Percentiles rank a stretch among this genome's conserved stretches.
Conservation (phyloP, 2,888 invertebrate species). For the Chelonus formosanus region DNA sequence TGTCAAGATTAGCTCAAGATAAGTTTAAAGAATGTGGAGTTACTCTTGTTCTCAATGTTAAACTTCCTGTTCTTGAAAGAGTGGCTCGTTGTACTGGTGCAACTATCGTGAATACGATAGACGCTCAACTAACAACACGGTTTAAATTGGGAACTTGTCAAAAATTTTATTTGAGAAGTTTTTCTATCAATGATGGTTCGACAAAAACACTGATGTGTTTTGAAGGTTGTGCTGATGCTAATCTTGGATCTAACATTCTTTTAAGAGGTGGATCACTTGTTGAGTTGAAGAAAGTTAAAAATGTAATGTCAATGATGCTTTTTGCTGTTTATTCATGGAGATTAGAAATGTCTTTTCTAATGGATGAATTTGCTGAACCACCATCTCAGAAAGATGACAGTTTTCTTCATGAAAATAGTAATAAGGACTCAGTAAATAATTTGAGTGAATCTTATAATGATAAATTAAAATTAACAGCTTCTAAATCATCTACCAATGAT, state of each 20-base stretch:
- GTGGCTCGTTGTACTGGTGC: constrained; percentile 83
- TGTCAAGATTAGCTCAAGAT: constrained; percentile 87
- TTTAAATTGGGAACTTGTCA: constrained; percentile 86
- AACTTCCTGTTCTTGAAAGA: constrained; percentile 81
- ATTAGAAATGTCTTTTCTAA: constrained; percentile 87
- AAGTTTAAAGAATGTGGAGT: constrained; percentile 80
- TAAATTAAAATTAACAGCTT: background rate
- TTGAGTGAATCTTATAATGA: constrained; percentile 56
- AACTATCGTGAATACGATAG: constrained; percentile 85
- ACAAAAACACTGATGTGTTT: constrained; percentile 92
- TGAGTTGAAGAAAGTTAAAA: constrained; percentile 84
- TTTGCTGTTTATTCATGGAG: constrained; percentile 91
- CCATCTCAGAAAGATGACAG: constrained; percentile 68
- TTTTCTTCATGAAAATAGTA: constrained; percentile 58
- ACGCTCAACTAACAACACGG: constrained; percentile 80
- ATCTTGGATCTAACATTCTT: constrained; percentile 87
- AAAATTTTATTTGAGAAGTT: constrained; percentile 77
- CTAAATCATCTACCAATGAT: background rate
- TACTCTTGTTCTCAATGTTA: constrained; percentile 89
- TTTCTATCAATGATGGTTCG: constrained; percentile 66
- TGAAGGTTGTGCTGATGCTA: constrained; percentile 85
- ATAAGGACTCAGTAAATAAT: constrained; percentile 46
- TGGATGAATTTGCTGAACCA: constrained; percentile 86
- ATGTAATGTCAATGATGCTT: constrained; percentile 82
- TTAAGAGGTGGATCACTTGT: constrained; percentile 78